Evolutionary conservation across 2,113 vertebrate genomes (phyloP).

Genomic region (Hemicordylus capensis): DNA sequence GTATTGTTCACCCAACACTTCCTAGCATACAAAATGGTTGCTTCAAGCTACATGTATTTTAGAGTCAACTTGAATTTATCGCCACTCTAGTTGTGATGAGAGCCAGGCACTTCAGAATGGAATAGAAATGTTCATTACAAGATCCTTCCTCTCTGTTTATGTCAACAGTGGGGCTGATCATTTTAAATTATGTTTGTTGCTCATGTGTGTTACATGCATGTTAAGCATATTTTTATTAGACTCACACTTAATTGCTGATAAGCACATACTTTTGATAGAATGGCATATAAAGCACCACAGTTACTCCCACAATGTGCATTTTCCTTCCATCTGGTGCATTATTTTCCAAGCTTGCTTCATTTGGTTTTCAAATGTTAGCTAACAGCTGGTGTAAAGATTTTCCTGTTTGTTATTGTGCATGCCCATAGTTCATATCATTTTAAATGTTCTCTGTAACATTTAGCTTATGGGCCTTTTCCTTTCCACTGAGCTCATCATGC

Average conservation of each 20-base stretch:
- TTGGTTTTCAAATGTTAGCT: slow-evolving; percentile 76
- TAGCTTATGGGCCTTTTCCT: slow-evolving; percentile 30
- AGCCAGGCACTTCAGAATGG: background rate
- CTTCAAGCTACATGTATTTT: slow-evolving; percentile 40
- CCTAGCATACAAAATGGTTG: background rate
- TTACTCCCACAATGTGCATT: slow-evolving; percentile 54
- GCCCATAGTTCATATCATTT: slow-evolving; percentile 52
- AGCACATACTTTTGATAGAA: slow-evolving; percentile 41
- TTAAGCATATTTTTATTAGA: slow-evolving; percentile 23
- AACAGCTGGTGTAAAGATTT: slow-evolving; percentile 78
- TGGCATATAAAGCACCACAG: slow-evolving; percentile 57
- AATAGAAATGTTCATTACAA: background rate
- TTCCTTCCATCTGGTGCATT: slow-evolving; percentile 76
- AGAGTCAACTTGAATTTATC: slow-evolving; percentile 42
- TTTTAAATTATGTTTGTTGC: background rate
- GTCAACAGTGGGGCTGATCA: background rate
- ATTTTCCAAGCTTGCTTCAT: slow-evolving; percentile 67
- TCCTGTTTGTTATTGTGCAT: slow-evolving; percentile 60
- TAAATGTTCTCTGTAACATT: slow-evolving; percentile 56
- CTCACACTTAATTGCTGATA: slow-evolving; percentile 17
- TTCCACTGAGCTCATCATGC: slow-evolving; percentile 25
- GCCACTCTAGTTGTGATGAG: background rate
- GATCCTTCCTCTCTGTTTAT: slow-evolving; percentile 14
- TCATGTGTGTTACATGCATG: background rate
- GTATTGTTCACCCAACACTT: background rate